Evolutionary conservation across 2,888 invertebrate genomes (phyloP), one percentile per base, ranked within the genome.

Genomic region (Dexiosoma caninum): DNA sequence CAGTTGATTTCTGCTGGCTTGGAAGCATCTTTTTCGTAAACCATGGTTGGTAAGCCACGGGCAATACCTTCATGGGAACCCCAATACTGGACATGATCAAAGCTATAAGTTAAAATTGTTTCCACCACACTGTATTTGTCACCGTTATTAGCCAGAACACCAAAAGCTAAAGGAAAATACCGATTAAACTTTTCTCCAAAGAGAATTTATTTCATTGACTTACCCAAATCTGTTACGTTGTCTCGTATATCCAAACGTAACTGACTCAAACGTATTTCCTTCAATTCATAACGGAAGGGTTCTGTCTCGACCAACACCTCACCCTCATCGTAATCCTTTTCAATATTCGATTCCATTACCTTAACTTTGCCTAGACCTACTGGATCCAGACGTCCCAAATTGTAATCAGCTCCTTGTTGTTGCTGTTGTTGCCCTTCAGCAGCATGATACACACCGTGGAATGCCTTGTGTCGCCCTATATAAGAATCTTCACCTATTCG

Each of bases 291-390:
- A 74, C 92, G 92, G 37, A 93, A 91, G 0, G 96, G 96, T 88
- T 96, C 96, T 0, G 94, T 93, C 91, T 96, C 96, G 7, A 95
- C 93, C 27, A 97, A 91, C 60, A 97, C 92, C 87, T 96, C 95
- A 0, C 96, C 96, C 57, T 92, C 92, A 77, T 92, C 92, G 85
- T 92, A 92, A 51, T 91, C 91, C 74, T 85, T 85, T 81, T 92
- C 92, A 57, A 92, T 91, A 75, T 93, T 91, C 71, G 93, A 93
- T 85, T 94, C 93, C 74, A 94, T 93, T 37, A 94, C 93, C 82
- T 92, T 91, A 83, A 95, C 92, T 85, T 93, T 93, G 9, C 96
- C 96, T 64, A 95, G 91, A 66, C 92, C 92, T 82, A 92, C 93
- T 44, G 93, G 92, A 85, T 93, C 93, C 83, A 95, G 92, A 84